These are phyloP conservation scores for Pyrgus malvae DNA, from an alignment of 2,888 invertebrate species.

Conservation along the genomic window DNA sequence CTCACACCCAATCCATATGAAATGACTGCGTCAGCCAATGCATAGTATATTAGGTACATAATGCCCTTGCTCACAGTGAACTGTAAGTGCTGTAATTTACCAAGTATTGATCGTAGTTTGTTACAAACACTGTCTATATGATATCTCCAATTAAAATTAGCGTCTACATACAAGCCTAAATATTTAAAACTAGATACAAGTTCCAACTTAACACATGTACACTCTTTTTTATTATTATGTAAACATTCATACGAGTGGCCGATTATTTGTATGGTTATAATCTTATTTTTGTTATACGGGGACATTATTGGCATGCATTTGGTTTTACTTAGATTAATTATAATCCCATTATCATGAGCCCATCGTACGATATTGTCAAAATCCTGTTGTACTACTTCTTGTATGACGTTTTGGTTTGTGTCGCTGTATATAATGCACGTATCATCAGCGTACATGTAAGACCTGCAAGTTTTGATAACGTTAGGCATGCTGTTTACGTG, in stretches of 20 bases:
- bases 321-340: constrained; percentile 1
- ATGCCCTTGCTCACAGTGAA: not conserved
- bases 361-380: constrained; percentile 6
- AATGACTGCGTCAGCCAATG: not conserved
- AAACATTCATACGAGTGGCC: constrained; percentile 1
- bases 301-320: constrained; percentile 1
- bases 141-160: not conserved
- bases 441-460: constrained; percentile 4
- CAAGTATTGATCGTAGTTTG: not conserved
- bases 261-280: not conserved
- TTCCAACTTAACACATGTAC: not conserved
- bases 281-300: not conserved
- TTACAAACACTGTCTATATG: not conserved
- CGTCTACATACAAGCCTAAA: not conserved
- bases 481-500: constrained; percentile 31
- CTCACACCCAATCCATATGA: constrained; percentile 7
- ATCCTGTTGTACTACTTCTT: not conserved
- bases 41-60: constrained; percentile 7
- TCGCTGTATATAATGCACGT: constrained; percentile 7
- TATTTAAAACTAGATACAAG: not conserved
- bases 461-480: constrained; percentile 21
- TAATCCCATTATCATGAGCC: constrained; percentile 12
- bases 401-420: not conserved
- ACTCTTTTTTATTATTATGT: not conserved
- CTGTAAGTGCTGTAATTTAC: not conserved